phyloP scores from a whole-genome alignment of 2,888 invertebrate species.

The Leistus spinibarbis region DNA sequence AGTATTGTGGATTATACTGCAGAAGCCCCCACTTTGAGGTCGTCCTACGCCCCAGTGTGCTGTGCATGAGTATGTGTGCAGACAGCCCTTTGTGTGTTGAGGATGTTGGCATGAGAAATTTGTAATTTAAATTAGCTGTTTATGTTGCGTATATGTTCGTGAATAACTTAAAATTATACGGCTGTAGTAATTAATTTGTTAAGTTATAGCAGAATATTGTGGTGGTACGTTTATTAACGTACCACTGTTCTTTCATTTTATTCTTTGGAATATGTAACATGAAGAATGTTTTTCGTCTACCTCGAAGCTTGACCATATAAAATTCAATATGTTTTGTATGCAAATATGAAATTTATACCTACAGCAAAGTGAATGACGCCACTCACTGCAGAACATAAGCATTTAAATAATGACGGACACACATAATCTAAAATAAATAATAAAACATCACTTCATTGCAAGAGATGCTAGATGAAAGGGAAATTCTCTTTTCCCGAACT shows the following conservation, averaged over 20 bases:
- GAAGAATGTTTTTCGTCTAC: neutral
- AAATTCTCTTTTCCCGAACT: too few species aligned
- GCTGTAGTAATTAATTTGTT: constrained; percentile 25
- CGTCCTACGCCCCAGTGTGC: neutral
- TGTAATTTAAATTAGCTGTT: constrained; percentile 34
- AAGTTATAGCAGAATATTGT: constrained; percentile 26
- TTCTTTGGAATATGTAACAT: neutral
- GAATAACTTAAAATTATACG: constrained; percentile 33
- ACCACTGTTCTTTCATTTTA: neutral
- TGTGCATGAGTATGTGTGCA: neutral
- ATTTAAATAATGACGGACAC: neutral
- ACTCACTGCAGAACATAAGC: neutral
- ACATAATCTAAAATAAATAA: neutral
- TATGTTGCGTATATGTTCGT: constrained; percentile 13
- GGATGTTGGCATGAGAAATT: constrained; percentile 21
- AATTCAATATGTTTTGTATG: neutral
- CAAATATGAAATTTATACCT: neutral
- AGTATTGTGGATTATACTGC: neutral
- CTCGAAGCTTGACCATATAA: neutral
- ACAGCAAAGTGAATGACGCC: neutral
- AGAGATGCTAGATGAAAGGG: too few species aligned
- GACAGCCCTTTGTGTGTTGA: constrained; percentile 4
- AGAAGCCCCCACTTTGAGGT: neutral
- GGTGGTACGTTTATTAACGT: neutral
- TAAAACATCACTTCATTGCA: too few species aligned